These are phyloP conservation scores for Tenthredo notha DNA, from an alignment of 2,888 invertebrate species.

Conservation along the genomic window DNA sequence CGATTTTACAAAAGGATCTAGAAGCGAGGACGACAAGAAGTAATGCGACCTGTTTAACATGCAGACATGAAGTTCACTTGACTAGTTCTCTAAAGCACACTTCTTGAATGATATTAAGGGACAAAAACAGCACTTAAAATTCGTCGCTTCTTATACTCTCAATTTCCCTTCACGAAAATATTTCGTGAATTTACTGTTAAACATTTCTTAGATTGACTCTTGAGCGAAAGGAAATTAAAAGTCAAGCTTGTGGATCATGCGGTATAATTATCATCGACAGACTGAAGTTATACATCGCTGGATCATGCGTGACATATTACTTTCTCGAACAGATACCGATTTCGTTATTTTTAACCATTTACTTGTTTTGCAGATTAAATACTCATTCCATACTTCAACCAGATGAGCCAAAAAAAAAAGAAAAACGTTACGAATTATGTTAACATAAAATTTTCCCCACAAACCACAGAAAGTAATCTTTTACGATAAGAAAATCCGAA, in stretches of 20 bases:
- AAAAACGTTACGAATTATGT: no score
- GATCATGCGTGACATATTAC: background rate
- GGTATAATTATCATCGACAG: background rate
- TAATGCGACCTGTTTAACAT: conserved; percentile 3
- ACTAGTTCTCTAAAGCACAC: background rate
- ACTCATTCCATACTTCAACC: no score
- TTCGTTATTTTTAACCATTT: background rate
- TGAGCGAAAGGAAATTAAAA: background rate
- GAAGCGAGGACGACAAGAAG: background rate
- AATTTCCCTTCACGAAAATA: background rate
- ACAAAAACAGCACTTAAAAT: background rate
- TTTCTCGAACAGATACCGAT: background rate
- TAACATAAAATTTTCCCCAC: background rate
- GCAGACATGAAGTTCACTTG: conserved; percentile 3
- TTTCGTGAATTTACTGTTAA: background rate
- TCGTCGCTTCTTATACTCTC: background rate
- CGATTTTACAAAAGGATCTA: background rate
- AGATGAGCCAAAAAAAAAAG: no score
- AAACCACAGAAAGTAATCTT: background rate
- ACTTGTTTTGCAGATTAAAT: no score
- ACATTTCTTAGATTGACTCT: background rate
- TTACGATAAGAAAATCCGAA: background rate
- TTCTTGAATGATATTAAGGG: background rate
- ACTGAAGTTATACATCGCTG: background rate
- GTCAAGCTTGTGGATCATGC: background rate